Evolutionary conservation across 2,888 invertebrate genomes (phyloP).

Genomic region (Xanthorhoe spadicearia): DNA sequence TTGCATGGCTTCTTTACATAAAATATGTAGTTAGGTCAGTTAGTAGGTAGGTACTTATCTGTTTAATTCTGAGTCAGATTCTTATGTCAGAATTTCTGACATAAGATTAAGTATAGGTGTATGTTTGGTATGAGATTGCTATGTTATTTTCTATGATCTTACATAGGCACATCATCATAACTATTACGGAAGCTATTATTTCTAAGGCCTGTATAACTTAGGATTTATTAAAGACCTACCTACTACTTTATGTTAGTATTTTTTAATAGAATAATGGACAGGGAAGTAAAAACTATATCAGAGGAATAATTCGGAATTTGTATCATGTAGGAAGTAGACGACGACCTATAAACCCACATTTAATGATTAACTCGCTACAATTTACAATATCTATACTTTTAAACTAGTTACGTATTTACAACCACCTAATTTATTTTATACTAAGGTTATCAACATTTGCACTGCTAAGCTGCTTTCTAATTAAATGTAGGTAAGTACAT

Average conservation of each 20-base stretch:
- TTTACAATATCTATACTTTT: background rate
- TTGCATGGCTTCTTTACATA: no score
- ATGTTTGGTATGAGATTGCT: background rate
- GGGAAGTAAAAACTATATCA: conserved; percentile 16
- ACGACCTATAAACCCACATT: conserved; percentile 5
- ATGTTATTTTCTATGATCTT: background rate
- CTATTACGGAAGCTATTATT: background rate
- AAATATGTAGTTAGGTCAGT: no score
- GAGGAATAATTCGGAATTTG: conserved; percentile 9
- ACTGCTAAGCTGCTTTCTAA: no score
- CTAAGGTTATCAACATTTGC: background rate
- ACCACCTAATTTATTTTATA: background rate
- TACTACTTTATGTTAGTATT: background rate
- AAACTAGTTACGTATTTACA: no score
- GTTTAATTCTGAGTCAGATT: background rate
- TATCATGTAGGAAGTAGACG: conserved; percentile 16
- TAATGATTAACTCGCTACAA: background rate
- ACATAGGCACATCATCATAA: background rate
- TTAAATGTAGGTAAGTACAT: no score
- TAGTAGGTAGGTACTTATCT: no score
- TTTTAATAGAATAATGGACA: conserved; percentile 1
- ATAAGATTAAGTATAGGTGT: no score
- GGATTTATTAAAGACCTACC: background rate
- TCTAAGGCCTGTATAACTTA: background rate
- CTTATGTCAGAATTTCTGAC: no score